These are phyloP conservation scores for Polia nebulosa DNA, from an alignment of 2,888 invertebrate species.

Conservation along the genomic window DNA sequence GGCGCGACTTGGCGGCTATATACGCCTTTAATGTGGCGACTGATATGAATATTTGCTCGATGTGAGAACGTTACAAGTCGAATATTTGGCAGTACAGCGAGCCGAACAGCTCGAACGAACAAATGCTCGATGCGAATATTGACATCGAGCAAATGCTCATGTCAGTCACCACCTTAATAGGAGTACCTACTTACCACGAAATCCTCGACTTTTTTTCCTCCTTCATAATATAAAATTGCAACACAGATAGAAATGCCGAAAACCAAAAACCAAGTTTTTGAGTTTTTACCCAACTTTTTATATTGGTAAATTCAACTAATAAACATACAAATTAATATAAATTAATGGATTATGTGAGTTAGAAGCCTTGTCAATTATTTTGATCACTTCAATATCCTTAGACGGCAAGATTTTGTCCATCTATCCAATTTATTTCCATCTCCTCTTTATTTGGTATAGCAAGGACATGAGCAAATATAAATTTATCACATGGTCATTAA, in stretches of 20 bases:
- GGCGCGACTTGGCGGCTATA: too few species aligned
- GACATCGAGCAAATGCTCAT: too few species aligned
- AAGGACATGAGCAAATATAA: slow-evolving; percentile 53
- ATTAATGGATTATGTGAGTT: slow-evolving; percentile 3
- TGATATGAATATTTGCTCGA: too few species aligned
- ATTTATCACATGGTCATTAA: slow-evolving; percentile 35
- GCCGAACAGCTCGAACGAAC: too few species aligned
- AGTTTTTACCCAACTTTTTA: neutral
- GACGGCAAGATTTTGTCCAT: slow-evolving; percentile 18
- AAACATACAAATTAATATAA: slow-evolving; percentile 16
- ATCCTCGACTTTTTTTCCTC: neutral
- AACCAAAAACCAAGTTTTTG: neutral
- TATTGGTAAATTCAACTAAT: slow-evolving; percentile 5
- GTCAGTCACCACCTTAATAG: too few species aligned
- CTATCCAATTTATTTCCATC: slow-evolving; percentile 32
- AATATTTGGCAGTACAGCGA: too few species aligned
- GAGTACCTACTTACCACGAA: too few species aligned
- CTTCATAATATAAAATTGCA: too few species aligned
- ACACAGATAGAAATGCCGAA: too few species aligned
- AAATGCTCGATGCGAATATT: too few species aligned
- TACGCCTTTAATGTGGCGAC: too few species aligned
- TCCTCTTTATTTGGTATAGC: slow-evolving; percentile 51
- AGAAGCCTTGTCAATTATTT: slow-evolving; percentile 41
- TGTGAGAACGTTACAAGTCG: too few species aligned
- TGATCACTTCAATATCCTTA: slow-evolving; percentile 19